Evolutionary conservation across 2,888 invertebrate genomes (phyloP).

Genomic region (Tipula unca): DNA sequence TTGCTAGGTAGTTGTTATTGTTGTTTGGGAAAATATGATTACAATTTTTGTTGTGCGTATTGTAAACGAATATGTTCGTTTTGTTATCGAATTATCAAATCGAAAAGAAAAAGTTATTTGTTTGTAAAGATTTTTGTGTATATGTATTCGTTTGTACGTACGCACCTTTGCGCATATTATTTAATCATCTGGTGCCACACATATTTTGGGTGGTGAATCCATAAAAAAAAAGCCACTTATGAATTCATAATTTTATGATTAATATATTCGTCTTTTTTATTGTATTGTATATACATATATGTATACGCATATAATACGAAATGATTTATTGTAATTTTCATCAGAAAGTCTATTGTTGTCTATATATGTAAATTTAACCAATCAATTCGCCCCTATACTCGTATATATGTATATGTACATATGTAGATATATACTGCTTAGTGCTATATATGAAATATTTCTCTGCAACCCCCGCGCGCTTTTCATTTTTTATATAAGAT

Average conservation of each 20-base stretch:
- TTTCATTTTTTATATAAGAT: neutral
- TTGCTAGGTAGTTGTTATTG: neutral
- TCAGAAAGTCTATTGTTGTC: slow-evolving; percentile 16
- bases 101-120: neutral
- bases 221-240: neutral
- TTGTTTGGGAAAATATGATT: neutral
- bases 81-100: slow-evolving; percentile 14
- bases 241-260: neutral
- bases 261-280: neutral
- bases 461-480: neutral
- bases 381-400: neutral
- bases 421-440: no score
- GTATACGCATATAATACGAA: neutral
- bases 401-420: neutral
- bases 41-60: neutral
- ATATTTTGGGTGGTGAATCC: neutral
- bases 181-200: neutral
- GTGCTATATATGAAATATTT: neutral
- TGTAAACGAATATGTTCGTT: neutral
- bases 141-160: neutral
- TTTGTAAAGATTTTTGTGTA: no score
- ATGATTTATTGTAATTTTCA: slow-evolving; percentile 18
- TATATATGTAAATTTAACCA: neutral
- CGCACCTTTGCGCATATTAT: neutral
- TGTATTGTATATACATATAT: neutral